A percentile compares a stretch with the other conserved stretches of the same genome.
These are phyloP conservation scores for Brenthis hecate DNA, from an alignment of 2,888 invertebrate genomes.

Conservation along the genomic window DNA sequence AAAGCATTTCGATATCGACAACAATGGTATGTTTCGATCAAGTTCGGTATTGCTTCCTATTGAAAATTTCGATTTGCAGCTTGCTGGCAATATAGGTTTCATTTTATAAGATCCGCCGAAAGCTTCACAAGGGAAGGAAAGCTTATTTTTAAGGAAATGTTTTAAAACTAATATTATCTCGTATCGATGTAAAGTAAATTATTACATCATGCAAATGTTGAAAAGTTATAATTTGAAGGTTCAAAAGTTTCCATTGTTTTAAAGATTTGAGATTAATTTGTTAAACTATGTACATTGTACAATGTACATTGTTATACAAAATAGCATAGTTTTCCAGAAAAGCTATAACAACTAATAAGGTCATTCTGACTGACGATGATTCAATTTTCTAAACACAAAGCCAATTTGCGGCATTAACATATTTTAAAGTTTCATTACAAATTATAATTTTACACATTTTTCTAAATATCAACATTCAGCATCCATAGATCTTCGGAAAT, in stretches of 20 bases:
- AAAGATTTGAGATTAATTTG: too few relatives aligned
- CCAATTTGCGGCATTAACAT: neutral
- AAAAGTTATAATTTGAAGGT: too few relatives aligned
- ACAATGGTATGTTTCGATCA: slow-evolving; percentile 21
- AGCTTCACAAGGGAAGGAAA: slow-evolving; percentile 10
- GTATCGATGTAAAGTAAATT: neutral
- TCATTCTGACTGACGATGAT: neutral
- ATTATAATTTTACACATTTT: neutral
- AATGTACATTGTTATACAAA: neutral
- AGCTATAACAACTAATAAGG: neutral
- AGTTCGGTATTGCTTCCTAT: slow-evolving; percentile 32
- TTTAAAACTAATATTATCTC: neutral
- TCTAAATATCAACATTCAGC: neutral
- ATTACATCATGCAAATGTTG: too few relatives aligned
- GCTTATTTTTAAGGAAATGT: neutral
- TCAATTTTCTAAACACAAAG: neutral
- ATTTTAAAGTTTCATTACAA: neutral
- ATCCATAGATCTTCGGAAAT: too few relatives aligned
- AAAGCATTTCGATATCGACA: slow-evolving; percentile 18
- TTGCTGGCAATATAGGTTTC: slow-evolving; percentile 23
- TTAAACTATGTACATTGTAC: neutral
- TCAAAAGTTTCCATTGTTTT: too few relatives aligned
- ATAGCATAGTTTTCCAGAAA: neutral
- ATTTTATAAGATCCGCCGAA: slow-evolving; percentile 26
- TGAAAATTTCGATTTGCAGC: slow-evolving; percentile 29